Evolutionary conservation across 37 sponge, comb jelly and placozoan genomes (phyloP), one percentile per base, ranked within the genome.

Genomic region (Theonella swinhoei): DNA sequence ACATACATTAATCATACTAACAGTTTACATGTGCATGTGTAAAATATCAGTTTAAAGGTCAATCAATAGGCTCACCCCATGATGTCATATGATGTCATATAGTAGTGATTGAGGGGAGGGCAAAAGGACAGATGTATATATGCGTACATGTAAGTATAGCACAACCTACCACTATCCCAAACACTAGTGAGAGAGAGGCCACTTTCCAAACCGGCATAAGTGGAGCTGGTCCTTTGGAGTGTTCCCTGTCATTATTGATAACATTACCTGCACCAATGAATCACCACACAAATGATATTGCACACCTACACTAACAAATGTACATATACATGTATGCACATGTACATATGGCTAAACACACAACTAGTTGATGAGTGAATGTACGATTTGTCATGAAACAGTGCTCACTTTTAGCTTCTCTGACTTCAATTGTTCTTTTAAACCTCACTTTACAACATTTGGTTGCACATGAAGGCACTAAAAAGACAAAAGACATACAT

Each of bases 101-200:
- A n/a, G n/a, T n/a, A n/a, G n/a, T n/a, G n/a, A n/a, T n/a, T n/a
- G 60, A 19, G 54, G 54, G 70, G 32, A 30, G 54, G 54, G 14
- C 11, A 14, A 14, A 14, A 14, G 54, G 7, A 47, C 14, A 47
- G 54, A 66, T n/a, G 67, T 66, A 66, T 24, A 66, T 66, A 29
- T 19, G 31, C 61, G 20, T 59, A 20, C 20, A 20, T 59, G 61
- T 59, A 59, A 14, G 20, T 14, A 20, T 67, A 1, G 9, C 5
- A 67, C 30, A 24, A n/a, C 87, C 86, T 59, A 89, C 94, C 77
- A 93, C 25, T 25, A 93, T 62, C 62, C 94, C 94, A 87, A 93
- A 93, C 41, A 79, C 29, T n/a, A 89, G 72, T 9, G 94, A 72
- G 31, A 93, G 68, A 17, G 59, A 17, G 0, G 76, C 59, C 23